These are phyloP conservation scores for Rhimphoctona megacephalus DNA, from an alignment of 2,888 invertebrate genomes.

Conservation along the genomic window DNA sequence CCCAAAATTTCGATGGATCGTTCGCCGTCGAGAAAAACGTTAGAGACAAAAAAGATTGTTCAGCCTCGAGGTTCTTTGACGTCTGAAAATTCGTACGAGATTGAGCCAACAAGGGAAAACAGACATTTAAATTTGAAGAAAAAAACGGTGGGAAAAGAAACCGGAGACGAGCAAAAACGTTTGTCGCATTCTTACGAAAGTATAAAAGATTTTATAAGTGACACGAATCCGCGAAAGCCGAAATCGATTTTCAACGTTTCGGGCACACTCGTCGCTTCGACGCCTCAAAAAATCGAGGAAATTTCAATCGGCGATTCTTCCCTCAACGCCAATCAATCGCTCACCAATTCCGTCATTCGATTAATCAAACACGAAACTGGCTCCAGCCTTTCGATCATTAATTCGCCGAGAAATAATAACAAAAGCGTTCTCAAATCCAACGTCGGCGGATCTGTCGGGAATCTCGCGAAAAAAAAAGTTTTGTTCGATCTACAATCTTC, in stretches of 20 bases:
- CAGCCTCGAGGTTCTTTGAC: not conserved
- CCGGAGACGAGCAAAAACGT: conserved; percentile 47
- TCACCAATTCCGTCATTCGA: not conserved
- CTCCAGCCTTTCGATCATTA: conserved; percentile 54
- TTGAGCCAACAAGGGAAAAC: not conserved
- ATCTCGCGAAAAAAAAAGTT: conserved; percentile 88
- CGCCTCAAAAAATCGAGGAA: conserved; percentile 69
- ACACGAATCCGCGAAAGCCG: conserved; percentile 58
- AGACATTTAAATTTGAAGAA: not conserved
- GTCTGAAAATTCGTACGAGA: conserved; percentile 32
- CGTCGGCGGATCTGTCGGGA: conserved; percentile 86
- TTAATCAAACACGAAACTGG: conserved; percentile 62
- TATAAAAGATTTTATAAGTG: conserved; percentile 74
- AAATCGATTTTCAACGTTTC: conserved; percentile 34
- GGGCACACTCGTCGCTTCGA: conserved; percentile 69
- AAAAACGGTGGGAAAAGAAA: not conserved
- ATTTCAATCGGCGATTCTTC: conserved; percentile 70
- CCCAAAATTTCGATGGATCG: not conserved
- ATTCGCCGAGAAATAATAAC: conserved; percentile 79
- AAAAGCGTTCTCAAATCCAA: conserved; percentile 87
- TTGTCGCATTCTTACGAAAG: conserved; percentile 75
- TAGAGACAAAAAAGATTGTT: not conserved
- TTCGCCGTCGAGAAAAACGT: not conserved
- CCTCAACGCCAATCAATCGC: conserved; percentile 7
- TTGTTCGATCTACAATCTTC: conserved; percentile 87